Evolutionary conservation across 2,888 invertebrate species (phyloP).

Genomic region (Myopa testacea): DNA sequence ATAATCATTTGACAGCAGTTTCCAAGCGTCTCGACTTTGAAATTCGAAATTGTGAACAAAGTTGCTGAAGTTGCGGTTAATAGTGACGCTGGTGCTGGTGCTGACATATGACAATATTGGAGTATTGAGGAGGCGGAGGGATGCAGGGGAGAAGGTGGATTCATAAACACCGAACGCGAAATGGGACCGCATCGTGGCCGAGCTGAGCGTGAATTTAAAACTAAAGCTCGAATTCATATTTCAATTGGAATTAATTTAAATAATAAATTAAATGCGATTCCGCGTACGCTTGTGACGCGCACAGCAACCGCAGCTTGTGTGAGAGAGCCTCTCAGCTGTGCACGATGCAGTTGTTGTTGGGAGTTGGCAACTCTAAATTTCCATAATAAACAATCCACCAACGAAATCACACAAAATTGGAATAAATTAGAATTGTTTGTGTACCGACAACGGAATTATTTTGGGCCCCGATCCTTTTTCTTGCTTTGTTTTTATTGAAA

Average conservation of each 20-base stretch:
- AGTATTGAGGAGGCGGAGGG: too few relatives aligned
- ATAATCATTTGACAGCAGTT: constrained; percentile 32
- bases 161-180: too few relatives aligned
- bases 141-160: too few relatives aligned
- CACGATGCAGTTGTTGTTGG: not conserved
- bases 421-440: constrained; percentile 34
- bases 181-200: not conserved
- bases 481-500: not conserved
- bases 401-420: constrained; percentile 24
- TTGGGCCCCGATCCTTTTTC: not conserved
- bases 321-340: constrained; percentile 17
- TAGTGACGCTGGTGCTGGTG: not conserved
- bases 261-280: constrained; percentile 33
- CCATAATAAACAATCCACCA: constrained; percentile 28
- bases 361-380: constrained; percentile 31
- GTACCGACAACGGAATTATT: not conserved
- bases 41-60: constrained; percentile 18
- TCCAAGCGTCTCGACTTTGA: constrained; percentile 13
- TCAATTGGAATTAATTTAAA: constrained; percentile 38
- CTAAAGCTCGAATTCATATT: constrained; percentile 31
- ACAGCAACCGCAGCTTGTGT: not conserved
- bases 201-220: constrained; percentile 12
- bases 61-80: constrained; percentile 14
- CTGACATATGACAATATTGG: not conserved
- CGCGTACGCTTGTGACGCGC: not conserved